Evolutionary conservation across 2,888 invertebrate genomes (phyloP).

Genomic region (Terebella lapidaria): DNA sequence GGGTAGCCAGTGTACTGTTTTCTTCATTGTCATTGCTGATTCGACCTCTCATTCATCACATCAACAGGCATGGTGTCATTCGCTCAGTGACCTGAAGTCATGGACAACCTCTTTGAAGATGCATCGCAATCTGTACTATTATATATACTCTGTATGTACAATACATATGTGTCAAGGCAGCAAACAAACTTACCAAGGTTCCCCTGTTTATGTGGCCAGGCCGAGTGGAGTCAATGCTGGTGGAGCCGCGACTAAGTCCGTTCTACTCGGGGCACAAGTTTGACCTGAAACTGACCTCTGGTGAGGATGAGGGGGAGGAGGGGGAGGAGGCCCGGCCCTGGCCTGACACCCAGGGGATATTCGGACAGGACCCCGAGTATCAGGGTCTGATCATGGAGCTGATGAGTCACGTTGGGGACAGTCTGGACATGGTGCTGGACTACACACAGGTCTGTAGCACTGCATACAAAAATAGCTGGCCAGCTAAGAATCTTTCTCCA

Average conservation of each 20-base stretch:
- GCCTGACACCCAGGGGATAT: constrained; percentile 46
- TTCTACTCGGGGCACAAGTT: constrained; percentile 45
- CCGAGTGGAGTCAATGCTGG: constrained; percentile 39
- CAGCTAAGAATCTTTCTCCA: too few relatives aligned
- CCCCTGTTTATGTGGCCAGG: constrained; percentile 25
- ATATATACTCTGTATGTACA: too few relatives aligned
- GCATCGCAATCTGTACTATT: too few relatives aligned
- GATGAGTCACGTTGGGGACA: constrained; percentile 33
- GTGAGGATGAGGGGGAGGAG: constrained; percentile 38
- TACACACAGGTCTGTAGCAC: constrained; percentile 12
- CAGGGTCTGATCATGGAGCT: constrained; percentile 36
- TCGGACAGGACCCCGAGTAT: constrained; percentile 44
- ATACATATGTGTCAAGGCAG: neutral
- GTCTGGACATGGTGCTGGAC: constrained; percentile 18
- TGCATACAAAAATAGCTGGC: too few relatives aligned
- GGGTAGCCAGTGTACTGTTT: neutral
- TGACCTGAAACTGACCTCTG: constrained; percentile 42
- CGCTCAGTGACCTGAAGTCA: too few relatives aligned
- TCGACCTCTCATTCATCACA: too few relatives aligned
- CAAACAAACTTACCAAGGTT: neutral
- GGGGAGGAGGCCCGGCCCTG: constrained; percentile 37
- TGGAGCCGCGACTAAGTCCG: constrained; percentile 40
- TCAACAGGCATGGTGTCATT: too few relatives aligned
- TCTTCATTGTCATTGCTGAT: too few relatives aligned
- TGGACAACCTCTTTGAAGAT: too few relatives aligned